These are phyloP conservation scores for Drosophila limbata DNA, from an alignment of 2,888 invertebrate genomes.

Conservation along the genomic window DNA sequence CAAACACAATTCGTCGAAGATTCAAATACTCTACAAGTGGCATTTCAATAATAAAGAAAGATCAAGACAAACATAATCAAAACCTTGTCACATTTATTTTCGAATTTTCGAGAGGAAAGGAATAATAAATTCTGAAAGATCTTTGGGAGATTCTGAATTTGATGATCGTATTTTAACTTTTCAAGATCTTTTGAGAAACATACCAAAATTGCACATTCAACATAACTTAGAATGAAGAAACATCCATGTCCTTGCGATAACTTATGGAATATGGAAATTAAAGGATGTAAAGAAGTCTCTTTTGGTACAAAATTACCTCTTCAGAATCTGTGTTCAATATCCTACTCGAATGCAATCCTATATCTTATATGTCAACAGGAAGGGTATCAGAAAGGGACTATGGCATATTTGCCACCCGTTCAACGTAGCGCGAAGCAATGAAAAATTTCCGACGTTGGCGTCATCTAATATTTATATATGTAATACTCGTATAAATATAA, in stretches of 20 bases:
- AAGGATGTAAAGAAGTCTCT: too few species aligned
- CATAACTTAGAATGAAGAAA: too few species aligned
- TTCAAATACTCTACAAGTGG: conserved; percentile 9
- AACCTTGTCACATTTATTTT: not conserved
- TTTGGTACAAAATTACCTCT: too few species aligned
- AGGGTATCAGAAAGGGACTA: conserved; percentile 9
- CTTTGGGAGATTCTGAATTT: not conserved
- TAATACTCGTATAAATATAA: conserved; percentile 74
- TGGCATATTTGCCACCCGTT: conserved; percentile 4
- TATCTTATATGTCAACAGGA: not conserved
- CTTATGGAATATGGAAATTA: too few species aligned
- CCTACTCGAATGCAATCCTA: not conserved
- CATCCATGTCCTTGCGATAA: too few species aligned
- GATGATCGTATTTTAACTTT: not conserved
- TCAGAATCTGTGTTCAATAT: too few species aligned
- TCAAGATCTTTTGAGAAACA: not conserved
- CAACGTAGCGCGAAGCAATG: conserved; percentile 53
- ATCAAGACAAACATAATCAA: not conserved
- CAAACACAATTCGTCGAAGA: conserved; percentile 11
- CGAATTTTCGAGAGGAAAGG: too few species aligned
- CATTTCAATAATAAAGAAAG: not conserved
- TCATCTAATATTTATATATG: conserved; percentile 79
- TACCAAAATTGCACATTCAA: not conserved
- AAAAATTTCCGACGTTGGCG: conserved; percentile 62
- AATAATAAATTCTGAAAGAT: not conserved